A percentile compares a stretch with the other conserved stretches of the same genome.
Conservation (phyloP, 2,797 vertebrate species). For the Oreochromis mossambicus region DNA sequence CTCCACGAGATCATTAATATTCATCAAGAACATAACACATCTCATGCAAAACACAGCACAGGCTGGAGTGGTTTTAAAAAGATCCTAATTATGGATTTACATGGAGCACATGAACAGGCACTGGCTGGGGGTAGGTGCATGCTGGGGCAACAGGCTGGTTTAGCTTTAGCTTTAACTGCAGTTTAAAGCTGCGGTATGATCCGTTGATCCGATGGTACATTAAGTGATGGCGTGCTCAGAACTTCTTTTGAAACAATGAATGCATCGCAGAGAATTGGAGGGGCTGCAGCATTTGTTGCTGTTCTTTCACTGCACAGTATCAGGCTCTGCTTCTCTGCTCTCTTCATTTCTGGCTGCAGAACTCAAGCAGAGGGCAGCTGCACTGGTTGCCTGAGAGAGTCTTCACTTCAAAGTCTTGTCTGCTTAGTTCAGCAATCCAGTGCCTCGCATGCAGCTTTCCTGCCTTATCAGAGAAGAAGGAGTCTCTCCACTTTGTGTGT, state of each 20-base stretch:
- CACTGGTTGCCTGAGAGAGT: background rate
- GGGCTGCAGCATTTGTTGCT: background rate
- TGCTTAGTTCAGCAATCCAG: conserved; percentile 20
- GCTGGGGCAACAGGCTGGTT: background rate
- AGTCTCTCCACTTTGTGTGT: background rate
- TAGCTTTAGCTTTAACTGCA: background rate
- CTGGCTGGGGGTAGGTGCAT: background rate
- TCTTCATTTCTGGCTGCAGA: background rate
- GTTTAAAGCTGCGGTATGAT: background rate
- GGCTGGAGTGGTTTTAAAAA: background rate
- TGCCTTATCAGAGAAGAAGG: conserved; percentile 1
- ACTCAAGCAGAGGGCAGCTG: background rate
- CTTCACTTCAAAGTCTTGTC: conserved; percentile 15
- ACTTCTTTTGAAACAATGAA: background rate
- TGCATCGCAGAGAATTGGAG: background rate
- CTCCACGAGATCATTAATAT: conserved; percentile 50
- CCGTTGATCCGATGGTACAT: background rate
- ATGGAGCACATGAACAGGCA: background rate
- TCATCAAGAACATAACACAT: conserved; percentile 26
- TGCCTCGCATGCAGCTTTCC: conserved; percentile 1
- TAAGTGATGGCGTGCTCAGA: background rate
- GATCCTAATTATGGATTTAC: background rate
- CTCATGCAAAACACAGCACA: background rate
- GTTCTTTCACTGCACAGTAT: background rate
- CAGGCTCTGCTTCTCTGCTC: background rate